Base-by-base conservation (phyloP, 2,113 vertebrate species). In the Dermatemys mawii region DNA sequence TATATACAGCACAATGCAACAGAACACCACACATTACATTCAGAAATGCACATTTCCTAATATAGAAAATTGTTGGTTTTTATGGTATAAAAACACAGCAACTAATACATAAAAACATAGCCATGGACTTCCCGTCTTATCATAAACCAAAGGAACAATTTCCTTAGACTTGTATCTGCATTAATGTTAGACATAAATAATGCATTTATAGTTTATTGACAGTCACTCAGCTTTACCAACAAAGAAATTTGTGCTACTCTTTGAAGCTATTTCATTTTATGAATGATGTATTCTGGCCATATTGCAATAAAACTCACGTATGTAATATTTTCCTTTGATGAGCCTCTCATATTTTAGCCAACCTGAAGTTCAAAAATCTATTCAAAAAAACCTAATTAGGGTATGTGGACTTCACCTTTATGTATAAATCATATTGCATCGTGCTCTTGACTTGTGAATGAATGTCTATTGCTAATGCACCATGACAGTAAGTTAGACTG, bases 391-490 rank as follows among this genome's bases (percentile, higher is more conserved):
- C 8, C 70, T 38, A 57, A 49, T 92, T 70, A 78, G 38, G 70
- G 11, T 73, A 11, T 1, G 29, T 12, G 44, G 11, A 29, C 24
- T 81, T 55, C 78, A 0, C 0, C 46, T 90, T 57, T 38, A 17
- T 26, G 2, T 48, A 11, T 35, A 83, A 19, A 73, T 44, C 38
- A 38, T 55, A 70, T 83, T 93, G 49, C 21, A 80, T 17, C 60
- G 12, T n/a, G 2, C 84, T 49, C 93, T 91, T 90, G 13, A 53
- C 89, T 90, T 41, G n/a, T 76, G 26, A 93, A 55, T 76, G 26
- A 93, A 55, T 11, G 1, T 38, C 78, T 81, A 29, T n/a, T 84
- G 81, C 6, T 87, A 49, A 80, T 81, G 80, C 84, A 29, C 1
- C 46, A 49, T 27, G 48, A 27, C 41, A 41, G 8, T 27, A 81